Evolutionary conservation across 2,888 invertebrate species (phyloP), one percentile per base, ranked within the genome.

Genomic region (Tenthredo scrophulariae): DNA sequence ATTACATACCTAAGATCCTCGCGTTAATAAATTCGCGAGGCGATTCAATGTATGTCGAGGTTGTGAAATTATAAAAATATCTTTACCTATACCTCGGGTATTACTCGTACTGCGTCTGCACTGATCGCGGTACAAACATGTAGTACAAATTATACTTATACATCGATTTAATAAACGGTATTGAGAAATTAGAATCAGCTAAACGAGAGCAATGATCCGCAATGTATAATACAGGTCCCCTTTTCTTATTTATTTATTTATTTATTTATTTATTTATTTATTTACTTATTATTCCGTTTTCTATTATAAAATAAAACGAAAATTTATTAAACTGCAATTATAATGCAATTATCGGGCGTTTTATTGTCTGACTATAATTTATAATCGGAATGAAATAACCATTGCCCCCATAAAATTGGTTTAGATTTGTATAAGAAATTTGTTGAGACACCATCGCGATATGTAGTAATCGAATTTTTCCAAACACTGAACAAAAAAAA

Each of bases 11-110:
- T 43, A 54, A 77, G 29, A 77, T 62, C 37, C 22, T 62, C 40
- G 33, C 62, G 58, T 80, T 80, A 80, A 80, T 80, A 40, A 80
- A 80, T 80, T 62, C 80, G 37, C 80, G 80, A 80, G 80, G 80
- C 62, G 26, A 62, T 80, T 80, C 62, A 62, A 80, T 80, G 62
- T 80, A 18, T 80, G 80, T 80, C 80, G 80, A 80, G 80, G 80
- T 80, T 80, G 80, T 62, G 26, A n/a, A 15, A 80, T 80, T 58
- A 40, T 80, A 80, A 80, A 80, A 80, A 80, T 80, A 80, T 40
- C 58, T 62, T 62, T 62, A 50, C 77, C 54, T 77, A 33, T 77
- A 77, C 33, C 3, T 26, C 43, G n/a, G 29, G 46, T 46, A 43
- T 1, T 13, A 46, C 46, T 46, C 15, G 29, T 26, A 74, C 43